A percentile compares a stretch with the other conserved stretches of the same genome.
Conservation (phyloP, 2,888 invertebrate species). For the Dione vanillae region DNA sequence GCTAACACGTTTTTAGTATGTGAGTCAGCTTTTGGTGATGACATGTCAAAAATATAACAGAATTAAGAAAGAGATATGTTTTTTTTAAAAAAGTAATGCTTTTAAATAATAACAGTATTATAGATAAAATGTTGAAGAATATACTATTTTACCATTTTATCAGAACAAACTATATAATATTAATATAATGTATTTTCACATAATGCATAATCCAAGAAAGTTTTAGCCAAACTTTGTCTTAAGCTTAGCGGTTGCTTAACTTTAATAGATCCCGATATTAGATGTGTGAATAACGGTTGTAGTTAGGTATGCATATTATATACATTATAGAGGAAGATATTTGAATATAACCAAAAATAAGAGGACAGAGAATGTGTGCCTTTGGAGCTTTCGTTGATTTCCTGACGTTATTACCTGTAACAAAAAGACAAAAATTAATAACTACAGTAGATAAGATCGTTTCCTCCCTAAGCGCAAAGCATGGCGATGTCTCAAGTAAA, state of each 20-base stretch:
- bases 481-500: too few species aligned
- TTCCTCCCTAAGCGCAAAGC: too few species aligned
- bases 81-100: too few species aligned
- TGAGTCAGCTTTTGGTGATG: too few species aligned
- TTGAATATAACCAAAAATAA: neutral
- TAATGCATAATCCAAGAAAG: constrained; percentile 18
- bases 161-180: neutral
- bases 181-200: constrained; percentile 21
- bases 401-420: constrained; percentile 24
- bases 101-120: too few species aligned
- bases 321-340: neutral
- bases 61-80: too few species aligned
- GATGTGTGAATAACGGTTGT: neutral
- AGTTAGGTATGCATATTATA: neutral
- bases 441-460: too few species aligned
- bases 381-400: neutral
- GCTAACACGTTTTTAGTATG: too few species aligned
- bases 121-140: neutral
- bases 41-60: too few species aligned
- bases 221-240: constrained; percentile 10
- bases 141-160: neutral
- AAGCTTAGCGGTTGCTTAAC: constrained; percentile 16
- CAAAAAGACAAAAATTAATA: too few species aligned
- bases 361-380: neutral
- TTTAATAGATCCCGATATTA: constrained; percentile 21